Evolutionary conservation across 2,113 vertebrate species (phyloP), one percentile per base, ranked within the genome.

Genomic region (Varanus salvator): DNA sequence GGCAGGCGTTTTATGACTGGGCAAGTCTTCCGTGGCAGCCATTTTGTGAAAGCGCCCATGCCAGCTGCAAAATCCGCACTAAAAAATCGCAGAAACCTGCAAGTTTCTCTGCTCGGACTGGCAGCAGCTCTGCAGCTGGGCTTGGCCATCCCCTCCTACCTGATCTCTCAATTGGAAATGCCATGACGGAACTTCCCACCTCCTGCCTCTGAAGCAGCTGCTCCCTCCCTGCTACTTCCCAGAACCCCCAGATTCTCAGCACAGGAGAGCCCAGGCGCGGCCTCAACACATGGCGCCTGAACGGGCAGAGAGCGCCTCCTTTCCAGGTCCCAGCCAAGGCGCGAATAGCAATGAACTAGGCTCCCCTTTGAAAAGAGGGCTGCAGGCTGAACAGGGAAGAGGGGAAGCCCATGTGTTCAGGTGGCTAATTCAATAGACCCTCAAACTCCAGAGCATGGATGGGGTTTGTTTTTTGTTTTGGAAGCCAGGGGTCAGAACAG

Each of bases 351-450:
- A 57, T n/a, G 14, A 80, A 57, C 78, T 17, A 80, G 78, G 2
- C 34, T 25, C 17, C 17, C 9, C 6, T 17, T 90, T 80, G 74
- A 91, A 91, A 89, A 76, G 50, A 57, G 11, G 72, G 19, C 11
- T 11, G 25, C 44, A 23, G 19, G 15, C 12, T 2, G 64, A 23
- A 72, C 0, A 1, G 80, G 11, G 0, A 0, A 52, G 90, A 92
- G 84, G 38, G 38, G 38, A 44, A 44, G 3, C 38, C 38, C 38
- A 91, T 5, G 50, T 80, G 82, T 48, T 87, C 0, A n/a, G 88
- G 19, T 1, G 84, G 12, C 31, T 77, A 5, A 83, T 91, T 81
- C 83, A 87, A 93, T 25, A 31, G n/a, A 85, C 9, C 89, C 1
- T 34, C 90, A 76, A 66, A 66, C 71, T 87, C 31, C 75, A 3